Evolutionary conservation across 2,888 invertebrate species (phyloP), one percentile per base, ranked within the genome.

Genomic region (Torymus aiolomorphi): DNA sequence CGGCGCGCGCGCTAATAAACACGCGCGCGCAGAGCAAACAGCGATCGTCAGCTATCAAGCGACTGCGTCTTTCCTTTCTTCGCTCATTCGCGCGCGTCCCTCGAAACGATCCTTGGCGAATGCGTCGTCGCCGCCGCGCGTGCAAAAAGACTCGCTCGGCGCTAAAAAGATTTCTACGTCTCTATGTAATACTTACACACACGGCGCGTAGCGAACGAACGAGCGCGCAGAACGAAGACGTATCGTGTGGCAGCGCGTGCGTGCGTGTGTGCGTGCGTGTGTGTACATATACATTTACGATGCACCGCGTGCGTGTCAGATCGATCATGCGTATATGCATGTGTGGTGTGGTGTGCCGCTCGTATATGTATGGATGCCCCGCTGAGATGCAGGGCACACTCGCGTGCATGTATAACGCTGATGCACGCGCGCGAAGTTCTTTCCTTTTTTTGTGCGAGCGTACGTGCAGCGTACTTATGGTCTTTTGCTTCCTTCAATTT

Each of bases 271-370:
- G 76, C 59, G 56, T 56, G 65, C 76, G 79, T 80, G 78, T 81
- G 76, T 70, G 78, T 24, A 24, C 24, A 24, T 31, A 31, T 31
- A 74, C 78, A 79, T 82, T 84, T 86, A 87, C 87, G 86, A 87
- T 86, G 86, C 85, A 86, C 85, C 86, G 85, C 85, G 85, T 86
- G 85, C 86, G 87, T 87, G 89, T 89, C 89, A 89, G 88, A 89
- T 90, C 89, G 88, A 89, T 90, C 89, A 89, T 88, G 85, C 80
- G 83, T 82, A 70, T 72, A 66, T 80, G 31, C 42, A 14, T 31
- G 61, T 61, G 14, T 24, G 66, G 61, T 61, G 14, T 24, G 66
- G 75, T 67, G 72, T 78, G 78, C 18, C 70, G 84, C 83, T 85
- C 82, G 16, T 18, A 57, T 20, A 20, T 31, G 4, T 31, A 31